Percentiles rank a stretch among this genome's conserved stretches.
These are phyloP conservation scores for Cherax quadricarinatus DNA, from an alignment of 1,140 invertebrate genomes.

Conservation along the genomic window DNA sequence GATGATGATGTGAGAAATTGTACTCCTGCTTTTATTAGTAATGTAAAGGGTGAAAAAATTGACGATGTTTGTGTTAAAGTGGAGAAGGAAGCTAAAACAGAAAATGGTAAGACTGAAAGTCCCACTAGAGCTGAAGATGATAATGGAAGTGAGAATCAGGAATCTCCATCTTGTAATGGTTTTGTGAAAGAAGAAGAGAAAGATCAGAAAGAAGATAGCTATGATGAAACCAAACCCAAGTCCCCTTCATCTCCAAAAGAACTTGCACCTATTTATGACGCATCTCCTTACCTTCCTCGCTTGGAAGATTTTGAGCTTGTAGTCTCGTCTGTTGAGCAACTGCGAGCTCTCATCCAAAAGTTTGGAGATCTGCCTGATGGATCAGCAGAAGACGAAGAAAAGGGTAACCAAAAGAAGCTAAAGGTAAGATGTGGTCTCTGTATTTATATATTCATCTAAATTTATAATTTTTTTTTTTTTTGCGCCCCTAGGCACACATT, in stretches of 20 bases:
- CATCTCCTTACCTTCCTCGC: conserved; percentile 39
- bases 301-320: conserved; percentile 60
- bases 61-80: conserved; percentile 13
- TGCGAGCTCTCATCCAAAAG: conserved; percentile 49
- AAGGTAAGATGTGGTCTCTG: conserved; percentile 1
- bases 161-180: background rate
- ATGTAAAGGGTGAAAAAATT: conserved; percentile 35
- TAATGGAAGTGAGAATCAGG: background rate
- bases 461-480: no score
- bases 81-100: background rate
- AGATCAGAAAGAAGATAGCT: background rate
- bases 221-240: conserved; percentile 9
- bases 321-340: conserved; percentile 49
- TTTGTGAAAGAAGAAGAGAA: background rate
- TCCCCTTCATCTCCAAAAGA: conserved; percentile 28
- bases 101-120: background rate
- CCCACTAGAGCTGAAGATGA: background rate
- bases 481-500: no score
- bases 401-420: conserved; percentile 12
- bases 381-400: conserved; percentile 21
- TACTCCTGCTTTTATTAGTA: background rate
- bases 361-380: conserved; percentile 59
- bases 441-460: background rate
- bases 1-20: background rate
- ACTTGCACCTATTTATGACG: conserved; percentile 30